Base-by-base conservation (phyloP, 1,140 invertebrate species). In the Acromyrmex charruanus region DNA sequence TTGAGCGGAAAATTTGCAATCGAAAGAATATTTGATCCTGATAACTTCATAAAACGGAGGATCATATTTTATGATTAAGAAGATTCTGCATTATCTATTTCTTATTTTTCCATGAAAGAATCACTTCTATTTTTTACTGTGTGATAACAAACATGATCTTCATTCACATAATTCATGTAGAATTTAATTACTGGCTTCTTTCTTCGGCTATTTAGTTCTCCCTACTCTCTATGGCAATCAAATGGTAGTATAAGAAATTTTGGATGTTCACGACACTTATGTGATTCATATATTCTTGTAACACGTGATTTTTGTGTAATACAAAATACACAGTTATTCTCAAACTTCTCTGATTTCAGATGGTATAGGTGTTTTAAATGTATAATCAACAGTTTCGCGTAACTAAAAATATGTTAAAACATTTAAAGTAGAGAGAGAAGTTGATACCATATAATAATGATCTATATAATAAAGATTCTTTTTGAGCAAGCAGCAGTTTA, bases 301-400 rank as follows among this genome's bases (percentile, higher is more conserved):
- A 90, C 71, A 86, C 55, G 35, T 28, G 72, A 72, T 91, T 81
- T 86, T 81, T 86, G 63, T 88, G 86, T 89, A 91, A 86, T 87
- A 79, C 85, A 87, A 82, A 69, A 28, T 74, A 75, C 71, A 87
- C 71, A 87, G 90, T 77, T 87, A 90, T 66, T 92, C 39, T 69
- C 68, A 77, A 88, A 68, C 80, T 81, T 81, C 14, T 86, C 87
- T 89, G 63, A 90, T 89, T 88, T 90, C 81, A 86, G 84, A 87
- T 92, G 87, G 87, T 90, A 90, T 90, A 89, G 63, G 87, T 77
- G 86, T 87, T 44, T 82, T 91, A 92, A 77, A 89, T 77, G 77
- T 84, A 74, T 84, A 88, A 86, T 87, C 89, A 89, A 86, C 63
- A 77, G 66, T 86, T 89, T 91, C 35, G 77, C 71, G 75, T 85